Evolutionary conservation across 2,888 invertebrate species (phyloP).

Genomic region (Lasius fuliginosus): DNA sequence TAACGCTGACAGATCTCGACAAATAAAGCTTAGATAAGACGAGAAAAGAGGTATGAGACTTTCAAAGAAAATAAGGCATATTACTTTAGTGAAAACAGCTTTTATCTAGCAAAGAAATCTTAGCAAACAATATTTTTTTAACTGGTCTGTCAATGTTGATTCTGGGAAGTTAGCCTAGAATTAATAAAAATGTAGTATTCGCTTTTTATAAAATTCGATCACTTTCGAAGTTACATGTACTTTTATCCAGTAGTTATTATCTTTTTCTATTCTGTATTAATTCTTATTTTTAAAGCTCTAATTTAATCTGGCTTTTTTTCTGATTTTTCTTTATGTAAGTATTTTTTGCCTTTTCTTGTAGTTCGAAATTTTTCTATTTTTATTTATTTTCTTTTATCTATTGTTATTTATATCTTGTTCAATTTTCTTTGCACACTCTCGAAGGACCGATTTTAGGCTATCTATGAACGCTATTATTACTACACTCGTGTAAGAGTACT

Average conservation of each 20-base stretch:
- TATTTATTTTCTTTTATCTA: background rate
- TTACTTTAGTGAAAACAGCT: slow-evolving; percentile 10
- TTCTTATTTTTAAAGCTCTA: background rate
- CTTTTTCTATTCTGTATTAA: background rate
- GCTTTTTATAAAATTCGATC: background rate
- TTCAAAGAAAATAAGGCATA: background rate
- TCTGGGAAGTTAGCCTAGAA: background rate
- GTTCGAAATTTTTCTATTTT: background rate
- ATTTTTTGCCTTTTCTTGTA: background rate
- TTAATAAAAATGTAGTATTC: background rate
- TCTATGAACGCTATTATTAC: slow-evolving; percentile 2
- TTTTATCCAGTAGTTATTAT: background rate
- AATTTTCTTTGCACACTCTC: background rate
- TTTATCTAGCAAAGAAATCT: background rate
- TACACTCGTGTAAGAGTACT: background rate
- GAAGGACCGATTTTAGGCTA: background rate
- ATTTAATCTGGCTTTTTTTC: background rate
- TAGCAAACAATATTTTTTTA: background rate
- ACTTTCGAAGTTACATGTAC: background rate
- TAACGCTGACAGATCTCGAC: background rate
- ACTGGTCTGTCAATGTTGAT: background rate
- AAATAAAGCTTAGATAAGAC: background rate
- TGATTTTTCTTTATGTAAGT: background rate
- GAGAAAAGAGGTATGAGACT: background rate
- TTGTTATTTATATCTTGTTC: background rate